These are phyloP conservation scores for Meteorus cinctellus DNA, from an alignment of 2,888 invertebrate genomes.

Conservation along the genomic window DNA sequence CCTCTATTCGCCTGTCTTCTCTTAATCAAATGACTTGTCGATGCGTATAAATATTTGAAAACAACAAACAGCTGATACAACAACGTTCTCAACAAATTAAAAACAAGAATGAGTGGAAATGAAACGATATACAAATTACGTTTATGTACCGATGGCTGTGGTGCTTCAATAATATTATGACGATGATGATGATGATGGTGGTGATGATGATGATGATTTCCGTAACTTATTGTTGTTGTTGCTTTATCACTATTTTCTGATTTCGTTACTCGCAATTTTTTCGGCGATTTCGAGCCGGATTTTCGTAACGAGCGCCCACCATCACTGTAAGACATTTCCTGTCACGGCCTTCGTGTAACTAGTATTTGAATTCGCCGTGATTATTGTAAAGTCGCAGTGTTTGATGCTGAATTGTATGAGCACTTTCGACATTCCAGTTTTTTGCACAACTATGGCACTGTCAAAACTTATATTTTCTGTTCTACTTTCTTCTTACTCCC, in stretches of 20 bases:
- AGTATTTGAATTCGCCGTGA: neutral
- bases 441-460: neutral
- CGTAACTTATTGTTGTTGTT: slow-evolving; percentile 68
- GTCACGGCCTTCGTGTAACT: slow-evolving; percentile 45
- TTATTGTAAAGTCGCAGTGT: neutral
- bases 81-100: slow-evolving; percentile 87
- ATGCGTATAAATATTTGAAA: slow-evolving; percentile 88
- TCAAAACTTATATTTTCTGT: too few relatives aligned
- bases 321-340: slow-evolving; percentile 73
- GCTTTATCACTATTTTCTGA: slow-evolving; percentile 68
- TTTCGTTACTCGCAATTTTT: slow-evolving; percentile 72
- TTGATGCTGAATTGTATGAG: neutral
- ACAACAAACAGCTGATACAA: slow-evolving; percentile 91
- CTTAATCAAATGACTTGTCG: slow-evolving; percentile 84
- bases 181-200: slow-evolving; percentile 58
- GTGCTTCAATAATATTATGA: slow-evolving; percentile 69
- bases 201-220: slow-evolving; percentile 62
- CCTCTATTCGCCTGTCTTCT: slow-evolving; percentile 73
- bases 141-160: slow-evolving; percentile 87
- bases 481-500: neutral
- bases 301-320: slow-evolving; percentile 74
- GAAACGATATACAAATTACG: slow-evolving; percentile 91
- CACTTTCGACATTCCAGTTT: slow-evolving; percentile 33
- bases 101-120: slow-evolving; percentile 89
- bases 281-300: slow-evolving; percentile 73